Conservation (phyloP, 2,797 vertebrate genomes). For the Acanthurus tractus region DNA sequence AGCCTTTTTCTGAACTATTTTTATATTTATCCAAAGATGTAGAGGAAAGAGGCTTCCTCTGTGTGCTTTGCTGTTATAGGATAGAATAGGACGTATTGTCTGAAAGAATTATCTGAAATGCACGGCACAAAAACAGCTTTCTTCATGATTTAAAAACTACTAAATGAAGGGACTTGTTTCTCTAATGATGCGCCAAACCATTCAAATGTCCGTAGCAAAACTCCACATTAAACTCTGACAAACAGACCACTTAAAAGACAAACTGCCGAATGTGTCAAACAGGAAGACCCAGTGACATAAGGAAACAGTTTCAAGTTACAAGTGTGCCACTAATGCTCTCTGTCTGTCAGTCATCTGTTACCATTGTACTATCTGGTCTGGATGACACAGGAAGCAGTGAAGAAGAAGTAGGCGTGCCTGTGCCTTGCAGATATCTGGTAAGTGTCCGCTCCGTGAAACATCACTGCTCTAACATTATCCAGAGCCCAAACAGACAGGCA, state of each 20-base stretch:
- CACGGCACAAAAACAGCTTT: not conserved
- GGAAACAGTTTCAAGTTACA: not conserved
- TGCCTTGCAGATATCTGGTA: constrained; percentile 44
- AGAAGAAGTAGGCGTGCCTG: constrained; percentile 39
- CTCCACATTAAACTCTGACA: not conserved
- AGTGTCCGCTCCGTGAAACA: constrained; percentile 40
- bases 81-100: not conserved
- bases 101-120: not conserved
- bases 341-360: constrained; percentile 12
- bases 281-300: constrained; percentile 27
- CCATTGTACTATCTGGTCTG: constrained; percentile 13
- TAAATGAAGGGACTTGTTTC: not conserved
- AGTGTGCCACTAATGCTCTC: not conserved
- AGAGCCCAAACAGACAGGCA: constrained; percentile 47
- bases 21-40: not conserved
- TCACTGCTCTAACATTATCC: constrained; percentile 62
- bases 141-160: not conserved
- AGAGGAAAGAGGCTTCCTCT: not conserved
- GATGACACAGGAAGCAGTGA: constrained; percentile 45
- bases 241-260: not conserved
- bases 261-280: not conserved
- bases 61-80: not conserved
- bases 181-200: not conserved
- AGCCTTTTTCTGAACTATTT: not conserved
- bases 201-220: not conserved